Evolutionary conservation across 2,888 invertebrate species (phyloP).

Genomic region (Brachypalpus laphriformis): DNA sequence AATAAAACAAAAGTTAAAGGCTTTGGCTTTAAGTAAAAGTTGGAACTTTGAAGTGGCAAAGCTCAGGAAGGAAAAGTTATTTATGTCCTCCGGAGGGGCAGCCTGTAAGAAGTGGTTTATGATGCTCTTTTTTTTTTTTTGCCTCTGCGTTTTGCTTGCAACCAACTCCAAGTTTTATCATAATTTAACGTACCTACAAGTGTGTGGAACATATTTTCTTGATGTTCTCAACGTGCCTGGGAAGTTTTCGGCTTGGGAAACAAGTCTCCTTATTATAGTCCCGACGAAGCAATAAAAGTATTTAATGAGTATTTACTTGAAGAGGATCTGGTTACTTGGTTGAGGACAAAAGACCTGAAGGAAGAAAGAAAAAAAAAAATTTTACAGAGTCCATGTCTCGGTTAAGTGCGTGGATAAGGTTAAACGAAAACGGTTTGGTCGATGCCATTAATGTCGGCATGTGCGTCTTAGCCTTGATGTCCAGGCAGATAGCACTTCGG

Average conservation of each 20-base stretch:
- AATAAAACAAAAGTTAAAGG: slow-evolving; percentile 50
- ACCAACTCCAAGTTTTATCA: slow-evolving; percentile 68
- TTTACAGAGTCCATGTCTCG: slow-evolving; percentile 6
- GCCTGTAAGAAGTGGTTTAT: slow-evolving; percentile 42
- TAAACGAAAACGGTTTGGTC: slow-evolving; percentile 3
- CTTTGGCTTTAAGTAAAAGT: slow-evolving; percentile 57
- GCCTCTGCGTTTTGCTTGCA: neutral
- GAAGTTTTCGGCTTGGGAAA: slow-evolving; percentile 40
- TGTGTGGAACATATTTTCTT: slow-evolving; percentile 71
- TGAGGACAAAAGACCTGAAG: neutral
- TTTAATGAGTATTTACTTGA: slow-evolving; percentile 70
- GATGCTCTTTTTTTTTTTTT: slow-evolving; percentile 19
- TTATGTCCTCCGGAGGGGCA: slow-evolving; percentile 51
- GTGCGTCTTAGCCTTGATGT: slow-evolving; percentile 28
- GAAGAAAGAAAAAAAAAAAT: neutral
- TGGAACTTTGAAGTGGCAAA: slow-evolving; percentile 36
- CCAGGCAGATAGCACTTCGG: slow-evolving; percentile 16
- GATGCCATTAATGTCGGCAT: slow-evolving; percentile 25
- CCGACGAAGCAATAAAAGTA: slow-evolving; percentile 69
- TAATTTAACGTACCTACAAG: slow-evolving; percentile 72
- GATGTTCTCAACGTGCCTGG: slow-evolving; percentile 65
- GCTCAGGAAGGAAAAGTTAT: slow-evolving; percentile 47
- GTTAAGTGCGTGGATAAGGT: slow-evolving; percentile 14
- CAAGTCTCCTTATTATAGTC: slow-evolving; percentile 31
- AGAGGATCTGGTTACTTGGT: slow-evolving; percentile 24